Conservation (phyloP, 2,888 invertebrate genomes). For the Epistrophe grossulariae region DNA sequence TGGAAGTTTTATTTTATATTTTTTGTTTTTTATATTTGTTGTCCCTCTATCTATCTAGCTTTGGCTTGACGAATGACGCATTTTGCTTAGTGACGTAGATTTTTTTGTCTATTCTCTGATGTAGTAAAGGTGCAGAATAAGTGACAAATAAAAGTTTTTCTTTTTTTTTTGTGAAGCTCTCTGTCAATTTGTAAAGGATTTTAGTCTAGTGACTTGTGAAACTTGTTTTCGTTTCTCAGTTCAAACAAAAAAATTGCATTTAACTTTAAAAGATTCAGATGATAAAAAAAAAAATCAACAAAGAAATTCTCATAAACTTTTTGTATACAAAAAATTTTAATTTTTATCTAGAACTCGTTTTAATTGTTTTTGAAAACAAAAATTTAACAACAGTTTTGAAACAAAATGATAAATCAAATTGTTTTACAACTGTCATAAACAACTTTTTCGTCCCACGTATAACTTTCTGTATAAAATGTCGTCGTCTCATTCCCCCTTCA, state of each 20-base stretch:
- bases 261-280: neutral
- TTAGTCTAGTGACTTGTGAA: neutral
- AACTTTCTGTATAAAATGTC: neutral
- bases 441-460: neutral
- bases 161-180: neutral
- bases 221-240: neutral
- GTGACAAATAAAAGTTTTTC: constrained; percentile 25
- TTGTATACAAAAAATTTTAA: neutral
- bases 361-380: neutral
- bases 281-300: neutral
- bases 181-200: constrained; percentile 27
- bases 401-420: constrained; percentile 10
- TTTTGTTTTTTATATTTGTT: constrained; percentile 4
- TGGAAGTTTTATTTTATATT: constrained; percentile 31
- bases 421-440: constrained; percentile 25
- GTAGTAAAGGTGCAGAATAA: constrained; percentile 11
- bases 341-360: neutral
- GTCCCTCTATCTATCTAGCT: constrained; percentile 2
- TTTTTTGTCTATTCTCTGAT: neutral
- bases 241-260: neutral
- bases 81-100: constrained; percentile 23
- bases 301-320: neutral
- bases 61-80: constrained; percentile 66
- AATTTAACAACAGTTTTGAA: neutral
- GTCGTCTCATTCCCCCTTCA: neutral